phyloP scores from a whole-genome alignment of 1,140 invertebrate species.

The Grapholita molesta region DNA sequence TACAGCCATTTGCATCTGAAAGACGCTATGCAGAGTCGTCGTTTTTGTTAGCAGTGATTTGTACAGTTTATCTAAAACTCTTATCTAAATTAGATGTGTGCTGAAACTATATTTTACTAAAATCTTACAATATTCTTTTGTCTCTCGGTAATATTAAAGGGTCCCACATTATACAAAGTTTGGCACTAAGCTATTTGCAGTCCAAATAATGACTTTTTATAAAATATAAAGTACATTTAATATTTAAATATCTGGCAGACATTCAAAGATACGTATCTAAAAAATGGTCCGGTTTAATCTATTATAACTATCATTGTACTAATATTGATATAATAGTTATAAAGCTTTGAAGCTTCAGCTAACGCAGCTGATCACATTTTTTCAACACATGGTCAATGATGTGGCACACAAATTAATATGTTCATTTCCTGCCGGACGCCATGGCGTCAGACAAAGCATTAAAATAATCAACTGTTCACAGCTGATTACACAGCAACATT shows the following conservation, averaged over 20 bases:
- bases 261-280: no score
- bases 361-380: not conserved
- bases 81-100: slow-evolving; percentile 68
- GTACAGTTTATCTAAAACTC: slow-evolving; percentile 60
- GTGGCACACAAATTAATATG: not conserved
- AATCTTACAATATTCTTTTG: slow-evolving; percentile 31
- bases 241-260: not conserved
- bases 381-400: not conserved
- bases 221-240: no score
- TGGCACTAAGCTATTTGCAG: not conserved
- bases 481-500: not conserved
- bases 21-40: slow-evolving; percentile 55
- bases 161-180: not conserved
- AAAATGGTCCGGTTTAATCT: no score
- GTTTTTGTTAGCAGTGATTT: slow-evolving; percentile 66
- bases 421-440: not conserved
- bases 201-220: not conserved
- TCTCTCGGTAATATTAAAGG: slow-evolving; percentile 21
- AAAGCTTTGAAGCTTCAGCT: not conserved
- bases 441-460: not conserved
- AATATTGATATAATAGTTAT: not conserved
- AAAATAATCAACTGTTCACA: slow-evolving; percentile 15
- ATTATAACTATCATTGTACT: no score
- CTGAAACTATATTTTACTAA: slow-evolving; percentile 26
- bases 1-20: slow-evolving; percentile 72